phyloP scores from a whole-genome alignment of 2,888 invertebrate genomes.

The Iselma pallidipennis region DNA sequence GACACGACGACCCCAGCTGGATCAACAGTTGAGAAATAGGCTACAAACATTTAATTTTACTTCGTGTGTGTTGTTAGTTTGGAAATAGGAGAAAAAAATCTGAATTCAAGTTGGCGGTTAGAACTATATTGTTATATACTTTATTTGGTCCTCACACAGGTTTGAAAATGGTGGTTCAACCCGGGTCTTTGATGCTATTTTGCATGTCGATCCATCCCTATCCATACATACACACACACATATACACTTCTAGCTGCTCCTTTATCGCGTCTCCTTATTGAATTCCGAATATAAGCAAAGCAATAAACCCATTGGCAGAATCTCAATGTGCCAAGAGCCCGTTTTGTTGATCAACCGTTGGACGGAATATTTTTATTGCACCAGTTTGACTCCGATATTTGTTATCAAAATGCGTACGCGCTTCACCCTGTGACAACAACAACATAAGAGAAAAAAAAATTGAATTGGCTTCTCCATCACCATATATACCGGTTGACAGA shows the following conservation, averaged over 20 bases:
- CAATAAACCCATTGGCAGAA: conserved; percentile 54
- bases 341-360: conserved; percentile 47
- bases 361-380: conserved; percentile 41
- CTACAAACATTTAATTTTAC: too few species aligned
- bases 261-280: conserved; percentile 52
- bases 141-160: conserved; percentile 7
- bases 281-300: conserved; percentile 54
- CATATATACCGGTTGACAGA: too few species aligned
- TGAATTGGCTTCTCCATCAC: not conserved
- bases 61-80: not conserved
- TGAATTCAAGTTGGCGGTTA: not conserved
- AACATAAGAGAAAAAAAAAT: not conserved
- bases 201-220: conserved; percentile 33
- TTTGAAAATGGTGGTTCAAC: conserved; percentile 14
- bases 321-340: conserved; percentile 46
- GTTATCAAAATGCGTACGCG: conserved; percentile 24
- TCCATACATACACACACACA: conserved; percentile 12
- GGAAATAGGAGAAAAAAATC: not conserved
- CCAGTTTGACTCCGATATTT: conserved; percentile 34
- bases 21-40: too few species aligned
- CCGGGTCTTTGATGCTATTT: conserved; percentile 33
- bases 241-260: conserved; percentile 39
- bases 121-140: conserved; percentile 4
- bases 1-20: too few species aligned
- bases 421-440: not conserved